Conservation (phyloP, 2,888 invertebrate species). For the Heliconius aoede region DNA sequence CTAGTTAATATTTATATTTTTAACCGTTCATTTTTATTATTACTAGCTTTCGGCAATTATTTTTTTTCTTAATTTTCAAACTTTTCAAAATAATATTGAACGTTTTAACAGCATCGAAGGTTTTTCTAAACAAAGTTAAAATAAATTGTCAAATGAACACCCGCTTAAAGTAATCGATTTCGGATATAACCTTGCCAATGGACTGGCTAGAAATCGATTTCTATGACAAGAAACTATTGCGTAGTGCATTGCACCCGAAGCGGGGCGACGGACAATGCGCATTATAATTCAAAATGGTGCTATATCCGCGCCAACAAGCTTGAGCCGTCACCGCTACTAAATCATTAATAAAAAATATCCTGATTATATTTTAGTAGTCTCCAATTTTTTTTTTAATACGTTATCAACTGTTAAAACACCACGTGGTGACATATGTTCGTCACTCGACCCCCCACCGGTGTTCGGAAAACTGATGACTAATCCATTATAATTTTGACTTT, state of each 20-base stretch:
- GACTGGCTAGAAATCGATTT: slow-evolving; percentile 64
- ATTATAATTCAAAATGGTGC: slow-evolving; percentile 81
- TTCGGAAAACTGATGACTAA: slow-evolving; percentile 44
- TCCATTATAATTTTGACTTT: slow-evolving; percentile 27
- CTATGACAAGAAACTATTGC: slow-evolving; percentile 78
- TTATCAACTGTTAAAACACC: slow-evolving; percentile 37
- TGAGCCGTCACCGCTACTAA: slow-evolving; percentile 55
- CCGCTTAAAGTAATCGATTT: slow-evolving; percentile 28
- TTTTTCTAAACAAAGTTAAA: background rate
- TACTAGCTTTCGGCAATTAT: background rate
- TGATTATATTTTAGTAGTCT: background rate
- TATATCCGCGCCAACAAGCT: slow-evolving; percentile 79
- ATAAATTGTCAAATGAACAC: background rate
- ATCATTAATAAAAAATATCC: slow-evolving; percentile 56
- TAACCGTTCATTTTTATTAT: background rate
- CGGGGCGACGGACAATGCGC: slow-evolving; percentile 77
- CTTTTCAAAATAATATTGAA: background rate
- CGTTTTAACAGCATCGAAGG: too few relatives aligned
- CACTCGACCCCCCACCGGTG: slow-evolving; percentile 59
- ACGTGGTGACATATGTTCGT: slow-evolving; percentile 61
- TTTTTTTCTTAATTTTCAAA: background rate
- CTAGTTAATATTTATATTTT: slow-evolving; percentile 12
- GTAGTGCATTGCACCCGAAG: slow-evolving; percentile 80
- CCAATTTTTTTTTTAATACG: background rate
- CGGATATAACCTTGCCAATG: slow-evolving; percentile 52